Percentiles rank a stretch among this genome's conserved stretches.
Evolutionary conservation across 2,888 invertebrate species (phyloP).

Genomic region (Drosophila borborema): DNA sequence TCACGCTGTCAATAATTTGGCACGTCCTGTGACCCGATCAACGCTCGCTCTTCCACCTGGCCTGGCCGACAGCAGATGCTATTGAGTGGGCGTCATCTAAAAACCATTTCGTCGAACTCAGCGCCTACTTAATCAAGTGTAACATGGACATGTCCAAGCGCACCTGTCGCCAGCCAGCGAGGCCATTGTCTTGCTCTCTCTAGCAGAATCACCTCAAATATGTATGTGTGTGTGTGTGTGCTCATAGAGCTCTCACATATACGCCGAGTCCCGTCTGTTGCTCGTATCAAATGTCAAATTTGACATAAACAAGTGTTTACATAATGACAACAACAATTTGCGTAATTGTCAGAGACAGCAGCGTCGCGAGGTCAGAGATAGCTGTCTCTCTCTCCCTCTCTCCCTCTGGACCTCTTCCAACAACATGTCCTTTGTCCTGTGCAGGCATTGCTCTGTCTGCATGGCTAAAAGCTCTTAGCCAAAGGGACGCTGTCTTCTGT

Average conservation of each 20-base stretch:
- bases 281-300: slow-evolving; percentile 77
- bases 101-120: slow-evolving; percentile 78
- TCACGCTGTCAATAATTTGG: slow-evolving; percentile 77
- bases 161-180: slow-evolving; percentile 51
- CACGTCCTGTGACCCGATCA: slow-evolving; percentile 62
- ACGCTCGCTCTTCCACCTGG: slow-evolving; percentile 11
- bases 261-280: slow-evolving; percentile 12
- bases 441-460: not conserved
- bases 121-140: slow-evolving; percentile 79
- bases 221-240: slow-evolving; percentile 1
- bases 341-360: slow-evolving; percentile 70
- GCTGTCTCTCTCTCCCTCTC: not conserved
- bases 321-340: slow-evolving; percentile 80
- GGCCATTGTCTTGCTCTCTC: slow-evolving; percentile 14
- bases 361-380: slow-evolving; percentile 22
- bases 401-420: not conserved
- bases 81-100: slow-evolving; percentile 57
- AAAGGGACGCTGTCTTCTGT: slow-evolving; percentile 11
- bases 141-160: slow-evolving; percentile 72
- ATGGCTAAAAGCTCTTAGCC: slow-evolving; percentile 7
- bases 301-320: slow-evolving; percentile 81
- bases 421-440: slow-evolving; percentile 19
- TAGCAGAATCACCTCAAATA: not conserved
- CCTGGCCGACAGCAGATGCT: slow-evolving; percentile 30
- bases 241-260: no score